Base-by-base conservation (phyloP, 2,888 invertebrate species). In the Ectobius pallidus region DNA sequence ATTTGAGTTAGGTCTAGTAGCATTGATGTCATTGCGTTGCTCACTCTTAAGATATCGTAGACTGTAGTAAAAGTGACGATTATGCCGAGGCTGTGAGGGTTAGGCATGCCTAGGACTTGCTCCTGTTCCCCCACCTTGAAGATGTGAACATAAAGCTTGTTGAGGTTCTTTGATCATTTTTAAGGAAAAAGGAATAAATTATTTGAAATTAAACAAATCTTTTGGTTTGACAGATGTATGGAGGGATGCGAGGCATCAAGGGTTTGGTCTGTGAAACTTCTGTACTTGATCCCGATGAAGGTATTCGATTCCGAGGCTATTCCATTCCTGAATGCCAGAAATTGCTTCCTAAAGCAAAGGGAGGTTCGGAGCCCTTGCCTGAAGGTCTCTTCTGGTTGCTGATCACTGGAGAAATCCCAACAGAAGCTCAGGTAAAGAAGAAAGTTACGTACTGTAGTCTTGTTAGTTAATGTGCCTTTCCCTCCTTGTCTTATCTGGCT, bases 161-260 rank as follows among this genome's bases (percentile, higher is more conserved):
- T n/a, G n/a, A n/a, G n/a, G n/a, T n/a, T n/a, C n/a, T n/a, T n/a
- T n/a, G n/a, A n/a, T n/a, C n/a, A n/a, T n/a, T n/a, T n/a, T n/a
- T n/a, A n/a, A n/a, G n/a, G n/a, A n/a, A n/a, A n/a, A n/a, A n/a
- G n/a, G n/a, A n/a, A n/a, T n/a, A n/a, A n/a, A n/a, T n/a, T n/a
- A n/a, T n/a, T n/a, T n/a, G n/a, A n/a, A n/a, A n/a, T n/a, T n/a
- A n/a, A n/a, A n/a, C n/a, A n/a, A n/a, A n/a, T n/a, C n/a, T n/a
- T n/a, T n/a, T n/a, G n/a, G n/a, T n/a, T n/a, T n/a, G n/a, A 32
- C 25, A 76, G 76, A 76, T 76, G 74, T 76, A 97, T 85, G 96
- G 97, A 78, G 97, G 97, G 68, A 98, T 97, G 97, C 87, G 97
- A 80, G 96, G 96, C 44, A 96, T 97, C 85, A 96, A 95, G 83